Evolutionary conservation across 30 jellyfish, hydroid and myxozoan species (phyloP).

Genomic region (Pelagia noctiluca): DNA sequence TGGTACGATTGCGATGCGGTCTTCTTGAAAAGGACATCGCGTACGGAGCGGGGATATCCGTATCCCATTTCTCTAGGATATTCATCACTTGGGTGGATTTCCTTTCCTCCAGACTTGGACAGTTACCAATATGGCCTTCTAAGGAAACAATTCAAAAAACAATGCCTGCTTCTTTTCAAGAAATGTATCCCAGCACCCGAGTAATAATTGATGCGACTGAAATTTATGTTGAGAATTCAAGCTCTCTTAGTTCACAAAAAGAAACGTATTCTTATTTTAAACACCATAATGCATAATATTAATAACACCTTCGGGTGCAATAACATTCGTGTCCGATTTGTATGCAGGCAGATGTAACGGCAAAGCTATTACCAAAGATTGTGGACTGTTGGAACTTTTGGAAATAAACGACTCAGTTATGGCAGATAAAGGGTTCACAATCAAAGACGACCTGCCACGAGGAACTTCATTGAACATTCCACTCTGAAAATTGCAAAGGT

Average conservation of each 20-base stretch:
- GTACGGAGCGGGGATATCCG: slow-evolving; percentile 14
- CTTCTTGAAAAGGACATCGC: slow-evolving; percentile 48
- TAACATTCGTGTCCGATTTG: slow-evolving; percentile 67
- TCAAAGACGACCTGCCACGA: slow-evolving; percentile 55
- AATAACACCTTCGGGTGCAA: slow-evolving; percentile 63
- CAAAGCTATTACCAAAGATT: slow-evolving; percentile 25
- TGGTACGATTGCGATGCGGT: slow-evolving; percentile 37
- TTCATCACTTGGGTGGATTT: slow-evolving; percentile 42
- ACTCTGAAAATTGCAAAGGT: slow-evolving; percentile 52
- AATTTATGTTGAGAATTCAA: slow-evolving; percentile 64
- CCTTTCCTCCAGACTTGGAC: slow-evolving; percentile 17
- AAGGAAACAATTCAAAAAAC: slow-evolving; percentile 24
- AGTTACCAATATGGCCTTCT: slow-evolving; percentile 52
- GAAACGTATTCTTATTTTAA: slow-evolving; percentile 43
- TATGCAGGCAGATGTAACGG: slow-evolving; percentile 60
- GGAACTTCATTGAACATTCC: slow-evolving; percentile 55
- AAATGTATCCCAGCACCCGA: slow-evolving; percentile 49
- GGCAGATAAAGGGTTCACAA: slow-evolving; percentile 57
- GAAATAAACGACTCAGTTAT: slow-evolving; percentile 22
- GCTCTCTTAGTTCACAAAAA: slow-evolving; percentile 48
- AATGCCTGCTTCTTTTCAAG: slow-evolving; percentile 42
- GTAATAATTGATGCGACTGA: slow-evolving; percentile 60
- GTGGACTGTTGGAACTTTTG: slow-evolving; percentile 10
- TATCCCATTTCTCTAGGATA: slow-evolving; percentile 7
- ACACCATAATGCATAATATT: slow-evolving; percentile 72